Percentiles rank a stretch among this genome's conserved stretches.
Evolutionary conservation across 2,888 invertebrate species (phyloP).

Genomic region (Hybos culiciformis): DNA sequence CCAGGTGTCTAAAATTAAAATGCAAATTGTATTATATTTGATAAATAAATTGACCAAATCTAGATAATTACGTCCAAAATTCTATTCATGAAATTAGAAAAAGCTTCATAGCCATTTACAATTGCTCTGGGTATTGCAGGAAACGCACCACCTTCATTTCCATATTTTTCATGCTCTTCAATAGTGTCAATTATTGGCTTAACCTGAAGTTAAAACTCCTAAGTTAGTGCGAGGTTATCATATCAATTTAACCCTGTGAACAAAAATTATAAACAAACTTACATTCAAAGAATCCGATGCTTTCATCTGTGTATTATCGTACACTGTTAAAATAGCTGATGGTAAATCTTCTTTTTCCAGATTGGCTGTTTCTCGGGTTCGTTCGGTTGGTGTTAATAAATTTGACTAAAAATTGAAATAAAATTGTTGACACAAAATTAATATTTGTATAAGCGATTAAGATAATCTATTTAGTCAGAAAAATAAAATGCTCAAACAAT

Average conservation of each 20-base stretch:
- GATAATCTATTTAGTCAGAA: no score
- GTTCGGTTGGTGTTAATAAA: conserved; percentile 17
- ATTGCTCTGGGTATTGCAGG: conserved; percentile 47
- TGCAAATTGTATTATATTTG: conserved; percentile 1
- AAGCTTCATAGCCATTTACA: conserved; percentile 51
- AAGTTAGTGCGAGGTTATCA: not conserved
- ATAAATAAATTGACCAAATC: not conserved
- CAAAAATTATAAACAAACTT: conserved; percentile 10
- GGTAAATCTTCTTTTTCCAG: conserved; percentile 29
- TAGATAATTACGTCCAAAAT: conserved; percentile 44
- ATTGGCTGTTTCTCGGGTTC: conserved; percentile 30
- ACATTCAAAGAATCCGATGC: conserved; percentile 25
- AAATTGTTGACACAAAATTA: no score
- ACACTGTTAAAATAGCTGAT: conserved; percentile 26
- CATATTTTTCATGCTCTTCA: conserved; percentile 63
- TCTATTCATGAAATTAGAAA: conserved; percentile 50
- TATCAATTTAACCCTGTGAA: not conserved
- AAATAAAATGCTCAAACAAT: no score
- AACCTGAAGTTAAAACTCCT: conserved; percentile 34
- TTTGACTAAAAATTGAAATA: conserved; percentile 12
- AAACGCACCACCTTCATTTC: conserved; percentile 56
- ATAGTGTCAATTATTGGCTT: conserved; percentile 63
- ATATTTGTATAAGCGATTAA: no score
- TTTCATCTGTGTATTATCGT: conserved; percentile 29
- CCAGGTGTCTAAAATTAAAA: conserved; percentile 26